phyloP scores from a whole-genome alignment of 1,140 invertebrate species.

The Akabosia matsudoensis region DNA sequence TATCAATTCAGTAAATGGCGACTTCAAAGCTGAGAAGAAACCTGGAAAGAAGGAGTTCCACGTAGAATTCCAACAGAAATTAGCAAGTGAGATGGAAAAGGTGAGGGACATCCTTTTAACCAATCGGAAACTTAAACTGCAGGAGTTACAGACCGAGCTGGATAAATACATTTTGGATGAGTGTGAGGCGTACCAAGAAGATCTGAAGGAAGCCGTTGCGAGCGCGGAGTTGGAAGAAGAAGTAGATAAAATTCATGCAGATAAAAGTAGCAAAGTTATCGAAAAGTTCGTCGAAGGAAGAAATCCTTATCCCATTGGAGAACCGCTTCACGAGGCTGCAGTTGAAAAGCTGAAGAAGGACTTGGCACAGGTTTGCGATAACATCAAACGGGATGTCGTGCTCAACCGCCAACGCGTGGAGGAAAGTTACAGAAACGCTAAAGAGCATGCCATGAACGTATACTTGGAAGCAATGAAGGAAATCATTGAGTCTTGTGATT shows the following conservation, averaged over 20 bases:
- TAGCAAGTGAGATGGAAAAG: background rate
- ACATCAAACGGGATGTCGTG: background rate
- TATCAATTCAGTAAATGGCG: no score
- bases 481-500: background rate
- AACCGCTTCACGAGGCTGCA: background rate
- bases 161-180: background rate
- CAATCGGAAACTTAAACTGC: background rate
- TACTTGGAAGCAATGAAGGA: background rate
- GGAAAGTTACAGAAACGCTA: background rate
- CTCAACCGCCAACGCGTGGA: background rate
- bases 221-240: background rate
- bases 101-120: background rate
- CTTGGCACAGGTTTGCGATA: background rate
- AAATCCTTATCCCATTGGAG: background rate
- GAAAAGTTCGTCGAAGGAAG: background rate
- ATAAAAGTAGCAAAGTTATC: background rate
- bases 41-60: slow-evolving; percentile 5
- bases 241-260: background rate
- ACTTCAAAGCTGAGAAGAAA: background rate
- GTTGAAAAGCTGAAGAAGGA: no score
- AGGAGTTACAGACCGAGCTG: background rate
- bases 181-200: background rate
- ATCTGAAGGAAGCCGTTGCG: background rate
- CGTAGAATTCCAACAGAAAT: background rate
- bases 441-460: background rate